These are phyloP conservation scores for Gisinianus flammeolus DNA, from an alignment of 2,888 invertebrate species.

Conservation along the genomic window DNA sequence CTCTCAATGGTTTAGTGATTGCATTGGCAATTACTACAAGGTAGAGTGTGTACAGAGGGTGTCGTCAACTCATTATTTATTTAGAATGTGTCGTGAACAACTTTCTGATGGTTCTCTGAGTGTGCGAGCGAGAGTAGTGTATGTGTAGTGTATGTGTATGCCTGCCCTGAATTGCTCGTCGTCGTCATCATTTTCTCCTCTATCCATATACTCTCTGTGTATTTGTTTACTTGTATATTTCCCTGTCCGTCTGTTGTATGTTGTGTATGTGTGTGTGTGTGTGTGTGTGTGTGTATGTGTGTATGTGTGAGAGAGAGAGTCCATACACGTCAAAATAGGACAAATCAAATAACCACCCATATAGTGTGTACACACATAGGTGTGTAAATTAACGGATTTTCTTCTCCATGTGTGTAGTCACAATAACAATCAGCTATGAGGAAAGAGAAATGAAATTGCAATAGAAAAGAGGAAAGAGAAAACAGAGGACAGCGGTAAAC, in stretches of 20 bases:
- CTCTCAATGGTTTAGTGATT: neutral
- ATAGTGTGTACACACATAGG: neutral
- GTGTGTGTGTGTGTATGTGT: neutral
- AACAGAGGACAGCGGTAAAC: no score
- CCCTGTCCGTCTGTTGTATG: neutral
- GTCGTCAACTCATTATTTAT: conserved; percentile 36
- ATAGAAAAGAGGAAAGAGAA: no score
- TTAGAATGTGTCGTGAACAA: conserved; percentile 8
- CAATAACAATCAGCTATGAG: neutral
- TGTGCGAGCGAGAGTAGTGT: neutral
- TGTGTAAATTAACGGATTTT: conserved; percentile 31
- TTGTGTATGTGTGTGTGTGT: neutral
- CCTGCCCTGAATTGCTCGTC: neutral
- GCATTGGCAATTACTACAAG: conserved; percentile 23
- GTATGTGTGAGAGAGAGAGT: no score
- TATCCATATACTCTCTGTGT: neutral
- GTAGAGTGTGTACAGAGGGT: conserved; percentile 25
- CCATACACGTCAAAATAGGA: no score
- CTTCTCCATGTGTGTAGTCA: neutral
- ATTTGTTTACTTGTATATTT: neutral
- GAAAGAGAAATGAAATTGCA: no score
- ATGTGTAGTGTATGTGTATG: neutral
- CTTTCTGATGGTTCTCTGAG: neutral
- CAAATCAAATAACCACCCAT: conserved; percentile 18
- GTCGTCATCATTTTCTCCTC: neutral